These are phyloP conservation scores for Deilephila elpenor DNA, from an alignment of 2,888 invertebrate species.

Conservation along the genomic window DNA sequence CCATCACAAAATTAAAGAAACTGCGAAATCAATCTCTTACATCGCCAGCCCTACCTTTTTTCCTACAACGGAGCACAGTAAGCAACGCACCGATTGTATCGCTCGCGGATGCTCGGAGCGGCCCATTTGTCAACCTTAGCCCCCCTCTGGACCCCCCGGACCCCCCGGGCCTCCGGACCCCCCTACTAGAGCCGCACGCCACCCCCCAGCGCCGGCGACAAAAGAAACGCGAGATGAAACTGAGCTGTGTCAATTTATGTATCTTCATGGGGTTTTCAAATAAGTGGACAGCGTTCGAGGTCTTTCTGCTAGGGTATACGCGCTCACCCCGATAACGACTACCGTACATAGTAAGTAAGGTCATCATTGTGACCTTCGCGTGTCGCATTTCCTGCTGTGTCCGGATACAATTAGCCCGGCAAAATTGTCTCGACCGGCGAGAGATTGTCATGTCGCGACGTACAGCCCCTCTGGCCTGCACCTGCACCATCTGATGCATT, in stretches of 20 bases:
- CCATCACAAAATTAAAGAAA: neutral
- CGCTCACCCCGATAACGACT: too few relatives aligned
- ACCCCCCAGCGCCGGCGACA: conserved; percentile 36
- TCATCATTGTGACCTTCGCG: too few relatives aligned
- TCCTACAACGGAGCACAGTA: conserved; percentile 84
- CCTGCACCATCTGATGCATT: too few relatives aligned
- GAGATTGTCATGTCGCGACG: too few relatives aligned
- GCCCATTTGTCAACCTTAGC: conserved; percentile 84
- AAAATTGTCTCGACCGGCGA: too few relatives aligned
- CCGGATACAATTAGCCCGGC: too few relatives aligned
- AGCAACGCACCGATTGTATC: conserved; percentile 85
- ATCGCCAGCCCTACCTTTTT: conserved; percentile 83
- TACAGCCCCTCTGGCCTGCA: too few relatives aligned
- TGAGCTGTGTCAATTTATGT: conserved; percentile 62
- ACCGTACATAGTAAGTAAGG: too few relatives aligned
- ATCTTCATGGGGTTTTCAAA: conserved; percentile 30
- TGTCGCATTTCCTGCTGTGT: too few relatives aligned
- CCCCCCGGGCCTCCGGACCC: conserved; percentile 45
- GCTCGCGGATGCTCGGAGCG: conserved; percentile 83
- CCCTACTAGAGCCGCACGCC: conserved; percentile 54
- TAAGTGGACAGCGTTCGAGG: neutral
- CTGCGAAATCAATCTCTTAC: neutral
- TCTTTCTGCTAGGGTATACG: too few relatives aligned
- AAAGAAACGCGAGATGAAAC: conserved; percentile 78
- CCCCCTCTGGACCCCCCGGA: conserved; percentile 51